A percentile compares a stretch with the other conserved stretches of the same genome.
Evolutionary conservation across 1,140 invertebrate genomes (phyloP).

Genomic region (Battus philenor): DNA sequence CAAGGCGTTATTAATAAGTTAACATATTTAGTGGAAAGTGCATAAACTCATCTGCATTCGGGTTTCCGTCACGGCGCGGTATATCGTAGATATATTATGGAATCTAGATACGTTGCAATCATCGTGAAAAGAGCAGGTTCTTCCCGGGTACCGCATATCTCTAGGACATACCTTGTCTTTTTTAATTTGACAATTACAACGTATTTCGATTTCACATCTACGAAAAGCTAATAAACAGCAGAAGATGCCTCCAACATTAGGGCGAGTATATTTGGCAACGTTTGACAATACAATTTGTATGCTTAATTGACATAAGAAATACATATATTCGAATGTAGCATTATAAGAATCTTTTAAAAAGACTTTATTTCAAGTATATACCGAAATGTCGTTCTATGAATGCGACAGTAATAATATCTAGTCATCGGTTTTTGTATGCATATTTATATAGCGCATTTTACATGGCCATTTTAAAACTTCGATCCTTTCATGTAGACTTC

Average conservation of each 20-base stretch:
- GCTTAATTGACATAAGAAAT: slow-evolving; percentile 47
- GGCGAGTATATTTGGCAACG: slow-evolving; percentile 63
- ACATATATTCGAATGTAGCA: slow-evolving; percentile 37
- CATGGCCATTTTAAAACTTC: slow-evolving; percentile 25
- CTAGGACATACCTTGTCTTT: no score
- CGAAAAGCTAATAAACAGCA: slow-evolving; percentile 32
- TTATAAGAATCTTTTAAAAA: slow-evolving; percentile 30
- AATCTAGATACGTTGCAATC: slow-evolving; percentile 5
- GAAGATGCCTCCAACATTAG: no score
- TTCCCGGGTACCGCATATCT: no score
- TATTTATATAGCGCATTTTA: no score
- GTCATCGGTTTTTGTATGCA: slow-evolving; percentile 46
- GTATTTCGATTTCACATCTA: slow-evolving; percentile 27
- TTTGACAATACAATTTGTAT: slow-evolving; percentile 70
- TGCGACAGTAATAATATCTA: slow-evolving; percentile 34
- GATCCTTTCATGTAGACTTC: not conserved
- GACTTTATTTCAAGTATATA: not conserved
- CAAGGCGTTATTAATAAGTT: slow-evolving; percentile 16
- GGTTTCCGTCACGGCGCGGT: slow-evolving; percentile 30
- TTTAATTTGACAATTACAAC: not conserved
- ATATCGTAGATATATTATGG: slow-evolving; percentile 30
- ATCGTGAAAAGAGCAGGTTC: no score
- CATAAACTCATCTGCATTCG: slow-evolving; percentile 4
- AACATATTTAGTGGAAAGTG: slow-evolving; percentile 21
- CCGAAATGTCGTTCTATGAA: not conserved